Conservation (phyloP, 2,113 vertebrate genomes). For the Thunnus thynnus region DNA sequence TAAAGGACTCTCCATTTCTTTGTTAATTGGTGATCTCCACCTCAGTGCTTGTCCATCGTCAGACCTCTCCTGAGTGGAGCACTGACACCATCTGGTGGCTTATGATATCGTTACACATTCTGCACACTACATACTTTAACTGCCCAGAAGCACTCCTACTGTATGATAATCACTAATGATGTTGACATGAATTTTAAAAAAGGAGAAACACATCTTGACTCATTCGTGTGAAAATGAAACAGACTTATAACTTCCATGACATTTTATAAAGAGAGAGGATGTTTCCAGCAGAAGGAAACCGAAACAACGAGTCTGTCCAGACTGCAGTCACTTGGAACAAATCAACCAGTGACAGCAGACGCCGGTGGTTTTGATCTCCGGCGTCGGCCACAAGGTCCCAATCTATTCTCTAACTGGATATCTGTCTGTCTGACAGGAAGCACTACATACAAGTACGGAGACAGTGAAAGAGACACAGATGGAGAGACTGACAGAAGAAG, state of each 20-base stretch:
- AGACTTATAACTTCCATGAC: slow-evolving; percentile 2
- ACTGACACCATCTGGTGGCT: slow-evolving; percentile 77
- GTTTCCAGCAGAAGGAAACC: slow-evolving; percentile 19
- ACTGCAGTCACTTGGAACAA: slow-evolving; percentile 48
- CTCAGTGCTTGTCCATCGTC: background rate
- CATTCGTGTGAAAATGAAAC: background rate
- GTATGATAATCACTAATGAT: slow-evolving; percentile 1
- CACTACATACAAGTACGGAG: slow-evolving; percentile 18
- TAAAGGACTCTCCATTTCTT: slow-evolving; percentile 6
- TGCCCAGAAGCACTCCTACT: background rate
- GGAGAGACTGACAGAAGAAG: background rate
- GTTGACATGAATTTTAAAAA: background rate
- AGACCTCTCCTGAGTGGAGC: slow-evolving; percentile 50
- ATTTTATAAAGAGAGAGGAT: slow-evolving; percentile 10
- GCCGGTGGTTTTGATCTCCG: slow-evolving; percentile 51
- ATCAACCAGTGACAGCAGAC: slow-evolving; percentile 43
- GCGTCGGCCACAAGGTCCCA: slow-evolving; percentile 38
- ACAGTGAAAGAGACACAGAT: slow-evolving; percentile 35
- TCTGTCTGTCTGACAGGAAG: slow-evolving; percentile 45
- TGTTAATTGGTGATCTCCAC: slow-evolving; percentile 26
- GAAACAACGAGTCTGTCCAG: slow-evolving; percentile 31
- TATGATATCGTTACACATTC: slow-evolving; percentile 37
- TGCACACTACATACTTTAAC: background rate
- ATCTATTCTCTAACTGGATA: slow-evolving; percentile 50
- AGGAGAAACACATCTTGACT: background rate